Base-by-base conservation (phyloP, 2,797 vertebrate species). In the Platalea minor region DNA sequence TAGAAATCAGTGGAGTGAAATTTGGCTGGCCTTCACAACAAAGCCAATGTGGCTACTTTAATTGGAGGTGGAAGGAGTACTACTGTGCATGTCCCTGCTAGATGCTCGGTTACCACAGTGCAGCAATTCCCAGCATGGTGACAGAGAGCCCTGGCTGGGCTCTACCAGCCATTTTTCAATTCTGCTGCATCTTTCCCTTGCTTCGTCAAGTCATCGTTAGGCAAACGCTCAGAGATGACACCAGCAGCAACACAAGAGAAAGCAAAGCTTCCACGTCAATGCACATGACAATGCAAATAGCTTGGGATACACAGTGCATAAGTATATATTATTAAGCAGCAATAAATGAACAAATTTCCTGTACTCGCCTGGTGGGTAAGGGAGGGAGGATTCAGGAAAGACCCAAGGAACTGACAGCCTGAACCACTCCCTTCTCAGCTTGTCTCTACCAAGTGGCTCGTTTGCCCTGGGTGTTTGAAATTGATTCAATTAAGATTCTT, bases 311-410 rank as follows among this genome's bases (percentile, higher is more conserved):
- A 75, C 70, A 11, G 39, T 84, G 93, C 93, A 64, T 60, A 96
- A 85, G 85, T 89, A 97, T 97, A 56, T 97, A 97, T 97, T 97
- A 97, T 97, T 97, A 96, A 97, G 87, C 93, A 97, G 96, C 81
- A 94, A 90, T 97, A 97, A 97, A 96, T 87, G 96, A 97, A 81
- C 7, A 12, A 94, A 89, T 96, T 97, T 97, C 97, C 96, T 29
- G 45, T 85, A 93, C 86, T 95, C 0, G 45, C 92, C 85, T 65
- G 57, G 89, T 94, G 82, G 67, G 87, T 20, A 75, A 17, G 41
- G 67, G 74, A 89, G 70, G 79, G 91, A 96, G 56, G 59, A 67
- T 72, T 74, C 91, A 92, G 74, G 86, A 93, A 93, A 53, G 85
- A 89, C 89, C 69, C 4, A 0, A 19, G 45, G 50, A 93, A 5